phyloP scores from a whole-genome alignment of 2,797 vertebrate genomes.

The Tympanoctomys barrerae region DNA sequence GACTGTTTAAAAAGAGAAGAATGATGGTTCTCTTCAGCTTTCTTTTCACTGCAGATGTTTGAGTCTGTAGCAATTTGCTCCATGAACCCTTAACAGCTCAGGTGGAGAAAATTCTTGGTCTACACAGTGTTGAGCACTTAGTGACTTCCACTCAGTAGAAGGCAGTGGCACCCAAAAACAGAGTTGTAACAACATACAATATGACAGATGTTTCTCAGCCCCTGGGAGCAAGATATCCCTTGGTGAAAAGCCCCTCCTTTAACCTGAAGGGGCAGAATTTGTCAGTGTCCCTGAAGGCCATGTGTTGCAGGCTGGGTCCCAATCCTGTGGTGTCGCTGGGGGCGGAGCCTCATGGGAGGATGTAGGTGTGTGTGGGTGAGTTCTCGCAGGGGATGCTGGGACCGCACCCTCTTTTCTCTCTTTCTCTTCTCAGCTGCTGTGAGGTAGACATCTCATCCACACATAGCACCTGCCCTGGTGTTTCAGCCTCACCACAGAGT shows the following conservation, averaged over 20 bases:
- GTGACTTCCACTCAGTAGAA: background rate
- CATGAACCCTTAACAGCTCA: background rate
- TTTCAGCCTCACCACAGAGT: no score
- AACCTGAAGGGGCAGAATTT: background rate
- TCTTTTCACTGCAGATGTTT: background rate
- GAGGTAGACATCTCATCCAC: no score
- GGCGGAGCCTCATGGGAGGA: background rate
- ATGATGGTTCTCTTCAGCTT: background rate
- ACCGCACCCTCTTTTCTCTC: background rate
- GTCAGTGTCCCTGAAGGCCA: background rate
- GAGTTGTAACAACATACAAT: no score
- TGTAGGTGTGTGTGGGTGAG: background rate
- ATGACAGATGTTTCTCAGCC: background rate
- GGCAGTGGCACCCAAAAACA: background rate
- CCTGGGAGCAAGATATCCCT: background rate
- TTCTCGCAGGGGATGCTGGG: background rate
- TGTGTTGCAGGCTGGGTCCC: background rate
- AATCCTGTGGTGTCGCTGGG: no score
- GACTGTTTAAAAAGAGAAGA: background rate
- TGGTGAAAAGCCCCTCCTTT: background rate
- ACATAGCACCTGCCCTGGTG: fast-evolving
- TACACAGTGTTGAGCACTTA: background rate
- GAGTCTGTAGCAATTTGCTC: background rate
- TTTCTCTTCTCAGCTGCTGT: background rate
- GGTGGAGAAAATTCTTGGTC: background rate